Percentiles rank a stretch among this genome's conserved stretches.
phyloP scores from a whole-genome alignment of 2,888 invertebrate genomes.

The Stramonita haemastoma region DNA sequence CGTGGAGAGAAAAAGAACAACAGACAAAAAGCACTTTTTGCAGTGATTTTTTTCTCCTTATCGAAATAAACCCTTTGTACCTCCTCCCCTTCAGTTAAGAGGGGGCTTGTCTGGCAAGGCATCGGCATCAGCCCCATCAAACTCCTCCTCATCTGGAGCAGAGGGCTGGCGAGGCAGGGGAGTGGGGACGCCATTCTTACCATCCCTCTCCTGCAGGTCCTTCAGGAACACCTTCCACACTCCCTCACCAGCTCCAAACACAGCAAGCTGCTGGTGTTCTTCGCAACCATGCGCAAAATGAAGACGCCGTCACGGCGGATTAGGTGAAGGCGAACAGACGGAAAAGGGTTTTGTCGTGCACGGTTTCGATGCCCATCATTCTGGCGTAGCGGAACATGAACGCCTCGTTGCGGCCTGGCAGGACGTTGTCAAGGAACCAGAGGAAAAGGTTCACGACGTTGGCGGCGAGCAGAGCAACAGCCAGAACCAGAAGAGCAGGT shows the following conservation, averaged over 20 bases:
- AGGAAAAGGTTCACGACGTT: constrained; percentile 49
- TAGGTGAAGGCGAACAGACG: constrained; percentile 65
- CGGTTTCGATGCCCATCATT: constrained; percentile 56
- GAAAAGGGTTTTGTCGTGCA: constrained; percentile 64
- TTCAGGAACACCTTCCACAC: constrained; percentile 65
- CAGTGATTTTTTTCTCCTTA: too few relatives aligned
- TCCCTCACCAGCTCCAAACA: constrained; percentile 65
- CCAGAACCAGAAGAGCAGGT: constrained; percentile 72
- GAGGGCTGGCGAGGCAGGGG: constrained; percentile 4
- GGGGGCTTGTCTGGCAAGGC: too few relatives aligned
- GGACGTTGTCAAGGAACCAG: constrained; percentile 47
- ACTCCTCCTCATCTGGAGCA: background rate
- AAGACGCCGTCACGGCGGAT: constrained; percentile 71
- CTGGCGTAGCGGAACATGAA: constrained; percentile 64
- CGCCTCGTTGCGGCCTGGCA: constrained; percentile 50
- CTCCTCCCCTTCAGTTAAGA: too few relatives aligned
- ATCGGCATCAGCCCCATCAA: background rate
- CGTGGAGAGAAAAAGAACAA: too few relatives aligned
- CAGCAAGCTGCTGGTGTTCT: constrained; percentile 66
- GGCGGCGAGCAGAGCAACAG: constrained; percentile 57
- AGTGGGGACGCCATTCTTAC: background rate
- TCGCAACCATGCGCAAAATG: constrained; percentile 63
- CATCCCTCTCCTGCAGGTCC: constrained; percentile 38
- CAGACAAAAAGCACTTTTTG: too few relatives aligned
- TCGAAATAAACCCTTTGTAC: too few relatives aligned